These are phyloP conservation scores for Dryobotodes eremita DNA, from an alignment of 2,888 invertebrate genomes.

Conservation along the genomic window DNA sequence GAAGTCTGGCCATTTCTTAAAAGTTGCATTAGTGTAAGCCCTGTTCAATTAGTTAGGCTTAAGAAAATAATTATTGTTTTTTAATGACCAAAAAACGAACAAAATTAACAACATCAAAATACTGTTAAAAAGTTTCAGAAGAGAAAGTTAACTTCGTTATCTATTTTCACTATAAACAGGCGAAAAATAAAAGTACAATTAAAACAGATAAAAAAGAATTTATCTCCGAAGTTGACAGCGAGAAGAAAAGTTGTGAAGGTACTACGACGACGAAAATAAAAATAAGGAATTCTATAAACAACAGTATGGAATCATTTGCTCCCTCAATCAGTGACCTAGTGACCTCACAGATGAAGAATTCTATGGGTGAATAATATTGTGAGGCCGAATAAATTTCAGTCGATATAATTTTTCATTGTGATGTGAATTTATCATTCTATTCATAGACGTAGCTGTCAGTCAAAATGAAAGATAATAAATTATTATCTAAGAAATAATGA, in stretches of 20 bases:
- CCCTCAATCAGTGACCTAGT: constrained; percentile 23
- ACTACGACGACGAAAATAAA: constrained; percentile 22
- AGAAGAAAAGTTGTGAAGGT: constrained; percentile 37
- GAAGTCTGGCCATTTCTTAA: not conserved
- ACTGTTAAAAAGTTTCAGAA: constrained; percentile 32
- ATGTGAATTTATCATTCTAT: not conserved
- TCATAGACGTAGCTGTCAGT: not conserved
- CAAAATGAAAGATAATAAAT: not conserved
- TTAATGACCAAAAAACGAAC: constrained; percentile 29
- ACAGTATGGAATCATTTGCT: constrained; percentile 26
- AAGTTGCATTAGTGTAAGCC: constrained; percentile 5
- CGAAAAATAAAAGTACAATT: constrained; percentile 53
- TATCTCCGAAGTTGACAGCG: constrained; percentile 52
- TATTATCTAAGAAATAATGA: not conserved
- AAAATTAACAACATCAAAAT: constrained; percentile 45
- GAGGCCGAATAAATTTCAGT: not conserved
- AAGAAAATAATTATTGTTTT: constrained; percentile 25
- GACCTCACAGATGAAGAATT: constrained; percentile 13
- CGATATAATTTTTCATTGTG: not conserved
- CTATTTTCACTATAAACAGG: constrained; percentile 46
- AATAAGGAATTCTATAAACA: constrained; percentile 34
- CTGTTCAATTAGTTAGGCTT: constrained; percentile 10
- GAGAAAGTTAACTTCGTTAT: constrained; percentile 46
- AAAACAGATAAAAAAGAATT: constrained; percentile 58
- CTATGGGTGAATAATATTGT: constrained; percentile 1